Evolutionary conservation across 2,797 vertebrate species (phyloP).

Genomic region (Chelmon rostratus): DNA sequence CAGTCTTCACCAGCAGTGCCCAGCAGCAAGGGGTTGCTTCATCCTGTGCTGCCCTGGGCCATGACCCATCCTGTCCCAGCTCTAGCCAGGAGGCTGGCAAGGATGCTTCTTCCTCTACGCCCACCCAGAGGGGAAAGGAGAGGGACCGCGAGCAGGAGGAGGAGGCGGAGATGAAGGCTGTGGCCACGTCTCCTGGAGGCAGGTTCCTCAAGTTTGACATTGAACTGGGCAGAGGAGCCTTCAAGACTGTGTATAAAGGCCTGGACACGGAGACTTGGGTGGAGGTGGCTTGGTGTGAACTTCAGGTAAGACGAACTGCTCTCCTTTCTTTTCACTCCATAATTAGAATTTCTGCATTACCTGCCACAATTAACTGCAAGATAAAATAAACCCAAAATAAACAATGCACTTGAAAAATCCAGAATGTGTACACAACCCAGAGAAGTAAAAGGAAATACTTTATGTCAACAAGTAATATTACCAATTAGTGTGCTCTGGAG

Average conservation of each 20-base stretch:
- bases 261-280: slow-evolving; percentile 97
- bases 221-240: slow-evolving; percentile 94
- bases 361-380: not conserved
- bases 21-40: slow-evolving; percentile 74
- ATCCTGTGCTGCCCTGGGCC: slow-evolving; percentile 68
- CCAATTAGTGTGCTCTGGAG: slow-evolving; percentile 16
- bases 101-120: slow-evolving; percentile 68
- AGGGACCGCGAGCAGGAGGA: slow-evolving; percentile 92
- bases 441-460: slow-evolving; percentile 18
- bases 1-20: slow-evolving; percentile 77
- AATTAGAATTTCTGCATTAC: not conserved
- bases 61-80: slow-evolving; percentile 66
- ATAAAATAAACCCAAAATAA: not conserved
- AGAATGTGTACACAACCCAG: not conserved
- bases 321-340: slow-evolving; percentile 4
- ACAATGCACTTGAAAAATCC: not conserved
- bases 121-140: slow-evolving; percentile 84
- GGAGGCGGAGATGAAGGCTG: slow-evolving; percentile 96
- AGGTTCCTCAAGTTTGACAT: slow-evolving; percentile 97
- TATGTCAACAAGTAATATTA: slow-evolving; percentile 26
- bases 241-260: slow-evolving; percentile 97
- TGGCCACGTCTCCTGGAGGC: slow-evolving; percentile 93
- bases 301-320: slow-evolving; percentile 88
- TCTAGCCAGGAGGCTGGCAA: slow-evolving; percentile 72
- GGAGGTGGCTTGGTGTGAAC: slow-evolving; percentile 97